Percentiles rank a stretch among this genome's conserved stretches.
Conservation (phyloP, 1,140 invertebrate species). For the Chlorops oryzae region DNA sequence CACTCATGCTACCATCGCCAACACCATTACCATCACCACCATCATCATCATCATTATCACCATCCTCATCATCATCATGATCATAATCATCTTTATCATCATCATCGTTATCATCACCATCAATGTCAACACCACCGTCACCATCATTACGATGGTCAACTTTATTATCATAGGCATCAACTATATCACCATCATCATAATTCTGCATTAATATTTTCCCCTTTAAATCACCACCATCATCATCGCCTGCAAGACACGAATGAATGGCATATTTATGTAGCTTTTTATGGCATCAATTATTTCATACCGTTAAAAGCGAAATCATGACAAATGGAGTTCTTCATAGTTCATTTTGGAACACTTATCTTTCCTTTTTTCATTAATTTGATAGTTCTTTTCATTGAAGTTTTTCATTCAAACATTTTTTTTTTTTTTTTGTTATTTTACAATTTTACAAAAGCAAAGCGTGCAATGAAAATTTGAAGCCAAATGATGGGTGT, state of each 20-base stretch:
- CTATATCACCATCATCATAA: not conserved
- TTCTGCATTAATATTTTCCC: not conserved
- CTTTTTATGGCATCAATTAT: slow-evolving; percentile 1
- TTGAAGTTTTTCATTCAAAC: not conserved
- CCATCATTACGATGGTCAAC: not conserved
- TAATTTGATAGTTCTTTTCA: too few species aligned
- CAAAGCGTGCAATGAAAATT: slow-evolving; percentile 6
- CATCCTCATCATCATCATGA: slow-evolving; percentile 15
- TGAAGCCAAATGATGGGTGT: slow-evolving; percentile 2
- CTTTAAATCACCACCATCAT: too few species aligned
- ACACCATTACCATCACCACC: slow-evolving; percentile 22
- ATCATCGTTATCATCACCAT: slow-evolving; percentile 7
- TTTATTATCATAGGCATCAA: not conserved
- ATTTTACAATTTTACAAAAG: not conserved
- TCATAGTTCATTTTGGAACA: too few species aligned
- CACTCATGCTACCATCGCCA: not conserved
- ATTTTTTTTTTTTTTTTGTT: not conserved
- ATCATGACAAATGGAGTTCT: too few species aligned
- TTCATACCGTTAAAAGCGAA: too few species aligned
- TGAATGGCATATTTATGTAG: too few species aligned
- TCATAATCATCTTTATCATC: slow-evolving; percentile 1
- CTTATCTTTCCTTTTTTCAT: too few species aligned
- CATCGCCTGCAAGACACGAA: slow-evolving; percentile 16
- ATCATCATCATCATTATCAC: slow-evolving; percentile 22
- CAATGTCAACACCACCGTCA: not conserved